These are phyloP conservation scores for Porphyrio hochstetteri DNA, from an alignment of 2,113 vertebrate genomes.

Conservation along the genomic window DNA sequence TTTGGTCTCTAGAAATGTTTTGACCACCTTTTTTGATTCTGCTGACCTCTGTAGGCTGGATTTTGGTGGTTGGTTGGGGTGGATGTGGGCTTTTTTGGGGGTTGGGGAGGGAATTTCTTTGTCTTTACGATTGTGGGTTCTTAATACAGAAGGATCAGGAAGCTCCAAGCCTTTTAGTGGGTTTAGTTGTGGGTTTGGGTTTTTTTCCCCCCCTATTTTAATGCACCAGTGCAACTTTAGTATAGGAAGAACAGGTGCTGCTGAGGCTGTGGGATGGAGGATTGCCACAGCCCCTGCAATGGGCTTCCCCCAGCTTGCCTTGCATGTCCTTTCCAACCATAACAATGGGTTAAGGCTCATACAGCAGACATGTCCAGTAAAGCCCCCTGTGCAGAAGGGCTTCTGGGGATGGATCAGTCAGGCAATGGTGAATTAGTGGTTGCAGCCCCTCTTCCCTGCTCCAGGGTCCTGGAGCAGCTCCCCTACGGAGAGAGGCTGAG, in stretches of 20 bases:
- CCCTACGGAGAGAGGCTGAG: too few relatives aligned
- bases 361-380: not conserved
- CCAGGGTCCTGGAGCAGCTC: too few relatives aligned
- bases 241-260: too few relatives aligned
- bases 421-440: rapidly evolving
- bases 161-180: not conserved
- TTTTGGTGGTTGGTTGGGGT: not conserved
- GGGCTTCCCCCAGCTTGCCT: not conserved
- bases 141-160: not conserved
- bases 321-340: not conserved
- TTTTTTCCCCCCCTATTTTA: not conserved
- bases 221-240: not conserved
- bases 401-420: not conserved
- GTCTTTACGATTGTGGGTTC: not conserved
- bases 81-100: not conserved
- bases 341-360: too few relatives aligned
- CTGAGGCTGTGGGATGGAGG: not conserved
- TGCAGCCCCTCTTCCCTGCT: not conserved
- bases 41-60: not conserved
- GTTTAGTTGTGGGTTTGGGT: too few relatives aligned
- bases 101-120: not conserved
- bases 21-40: not conserved
- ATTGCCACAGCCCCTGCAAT: not conserved
- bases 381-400: not conserved
- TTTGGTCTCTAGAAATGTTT: not conserved